Evolutionary conservation across 2,113 vertebrate genomes (phyloP).

Genomic region (Astatoreochromis straeleni): DNA sequence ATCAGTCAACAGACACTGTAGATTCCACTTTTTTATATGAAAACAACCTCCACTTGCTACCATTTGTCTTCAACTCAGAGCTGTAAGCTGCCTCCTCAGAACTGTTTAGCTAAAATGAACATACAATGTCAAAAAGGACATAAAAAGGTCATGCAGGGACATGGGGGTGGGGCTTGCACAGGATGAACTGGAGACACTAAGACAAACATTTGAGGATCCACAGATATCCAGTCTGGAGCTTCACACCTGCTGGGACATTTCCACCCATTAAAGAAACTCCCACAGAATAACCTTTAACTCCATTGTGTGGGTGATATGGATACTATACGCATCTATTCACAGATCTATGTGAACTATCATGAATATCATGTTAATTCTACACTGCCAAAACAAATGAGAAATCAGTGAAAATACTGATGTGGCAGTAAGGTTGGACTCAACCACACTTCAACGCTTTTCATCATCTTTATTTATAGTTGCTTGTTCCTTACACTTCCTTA

Average conservation of each 20-base stretch:
- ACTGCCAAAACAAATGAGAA: neutral
- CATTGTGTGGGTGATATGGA: neutral
- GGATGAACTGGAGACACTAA: slow-evolving; percentile 7
- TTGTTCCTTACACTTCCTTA: neutral
- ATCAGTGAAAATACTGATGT: neutral
- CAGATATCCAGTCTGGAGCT: neutral
- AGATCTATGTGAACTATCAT: neutral
- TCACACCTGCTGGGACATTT: slow-evolving; percentile 7
- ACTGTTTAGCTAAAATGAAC: neutral
- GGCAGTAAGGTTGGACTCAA: neutral
- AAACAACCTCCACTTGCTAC: neutral
- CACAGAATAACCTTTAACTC: neutral
- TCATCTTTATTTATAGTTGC: neutral
- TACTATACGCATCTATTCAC: neutral
- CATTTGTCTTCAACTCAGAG: neutral
- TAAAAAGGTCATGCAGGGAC: neutral
- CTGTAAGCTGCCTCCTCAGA: neutral
- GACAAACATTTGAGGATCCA: neutral
- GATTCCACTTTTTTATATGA: neutral
- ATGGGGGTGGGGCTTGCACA: neutral
- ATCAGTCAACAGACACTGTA: neutral
- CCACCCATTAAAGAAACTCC: neutral
- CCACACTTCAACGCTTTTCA: neutral
- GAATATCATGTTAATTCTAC: neutral
- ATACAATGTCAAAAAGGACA: neutral